phyloP scores from a whole-genome alignment of 2,113 vertebrate genomes.

The Chloebia gouldiae region DNA sequence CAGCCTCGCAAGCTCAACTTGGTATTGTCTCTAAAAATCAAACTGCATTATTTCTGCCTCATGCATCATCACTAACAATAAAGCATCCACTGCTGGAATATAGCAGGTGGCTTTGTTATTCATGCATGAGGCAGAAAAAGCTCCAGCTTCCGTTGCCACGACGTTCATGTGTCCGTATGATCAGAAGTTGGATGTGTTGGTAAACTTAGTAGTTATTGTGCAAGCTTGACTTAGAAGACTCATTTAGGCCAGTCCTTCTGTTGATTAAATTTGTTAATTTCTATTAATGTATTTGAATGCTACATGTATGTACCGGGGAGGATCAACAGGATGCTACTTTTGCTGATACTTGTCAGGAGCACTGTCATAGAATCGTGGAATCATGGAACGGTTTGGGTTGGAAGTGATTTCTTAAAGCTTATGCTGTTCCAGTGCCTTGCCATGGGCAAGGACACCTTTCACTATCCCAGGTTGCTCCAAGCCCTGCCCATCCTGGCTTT shows the following conservation, averaged over 20 bases:
- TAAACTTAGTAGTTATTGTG: background rate
- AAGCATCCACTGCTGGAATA: constrained; percentile 36
- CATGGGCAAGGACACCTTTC: background rate
- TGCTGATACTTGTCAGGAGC: background rate
- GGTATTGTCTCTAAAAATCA: constrained; percentile 53
- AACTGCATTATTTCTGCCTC: constrained; percentile 63
- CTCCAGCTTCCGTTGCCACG: background rate
- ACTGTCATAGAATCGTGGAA: background rate
- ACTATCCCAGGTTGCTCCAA: background rate
- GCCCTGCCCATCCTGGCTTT: fast-evolving
- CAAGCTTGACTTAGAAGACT: background rate
- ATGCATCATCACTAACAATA: constrained; percentile 56
- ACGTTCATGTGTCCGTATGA: fast-evolving
- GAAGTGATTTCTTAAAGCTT: background rate
- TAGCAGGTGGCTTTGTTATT: constrained; percentile 58
- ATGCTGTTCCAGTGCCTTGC: fast-evolving
- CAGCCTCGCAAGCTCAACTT: constrained; percentile 44
- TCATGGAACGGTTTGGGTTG: background rate
- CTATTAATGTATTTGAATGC: background rate
- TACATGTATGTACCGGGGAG: fast-evolving
- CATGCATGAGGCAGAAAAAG: constrained; percentile 42
- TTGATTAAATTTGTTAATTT: background rate
- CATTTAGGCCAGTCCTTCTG: background rate
- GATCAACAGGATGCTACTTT: background rate
- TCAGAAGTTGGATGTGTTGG: background rate